Evolutionary conservation across 2,797 vertebrate genomes (phyloP).

Genomic region (Gymnodraco acuticeps): DNA sequence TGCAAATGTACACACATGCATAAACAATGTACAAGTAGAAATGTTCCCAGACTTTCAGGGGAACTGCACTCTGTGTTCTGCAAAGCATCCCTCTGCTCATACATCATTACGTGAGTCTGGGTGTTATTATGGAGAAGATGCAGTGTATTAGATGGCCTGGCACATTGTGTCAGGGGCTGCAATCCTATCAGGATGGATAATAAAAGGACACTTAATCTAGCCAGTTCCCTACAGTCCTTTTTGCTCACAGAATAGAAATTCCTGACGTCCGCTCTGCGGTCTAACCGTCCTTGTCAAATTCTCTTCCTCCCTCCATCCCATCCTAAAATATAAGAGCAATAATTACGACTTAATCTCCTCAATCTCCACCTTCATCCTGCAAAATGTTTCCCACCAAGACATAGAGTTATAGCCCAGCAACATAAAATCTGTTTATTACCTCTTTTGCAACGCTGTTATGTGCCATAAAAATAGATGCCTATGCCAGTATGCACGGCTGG

Average conservation of each 20-base stretch:
- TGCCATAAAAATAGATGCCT: slow-evolving; percentile 64
- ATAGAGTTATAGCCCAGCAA: slow-evolving; percentile 51
- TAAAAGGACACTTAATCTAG: slow-evolving; percentile 81
- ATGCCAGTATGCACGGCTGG: slow-evolving; percentile 46
- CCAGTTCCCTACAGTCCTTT: slow-evolving; percentile 61
- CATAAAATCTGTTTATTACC: slow-evolving; percentile 73
- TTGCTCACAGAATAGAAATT: slow-evolving; percentile 60
- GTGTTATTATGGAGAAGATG: slow-evolving; percentile 74
- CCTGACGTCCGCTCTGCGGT: slow-evolving; percentile 25
- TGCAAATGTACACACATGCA: neutral
- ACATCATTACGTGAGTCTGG: slow-evolving; percentile 75
- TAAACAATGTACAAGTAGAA: slow-evolving; percentile 24
- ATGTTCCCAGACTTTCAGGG: slow-evolving; percentile 41
- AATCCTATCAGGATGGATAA: slow-evolving; percentile 77
- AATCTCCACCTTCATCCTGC: slow-evolving; percentile 61
- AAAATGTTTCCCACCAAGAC: slow-evolving; percentile 62
- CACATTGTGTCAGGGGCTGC: slow-evolving; percentile 76
- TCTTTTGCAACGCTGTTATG: slow-evolving; percentile 57
- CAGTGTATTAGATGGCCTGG: slow-evolving; percentile 75
- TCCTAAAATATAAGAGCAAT: slow-evolving; percentile 72
- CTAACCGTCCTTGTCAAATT: slow-evolving; percentile 71
- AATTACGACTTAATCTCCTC: slow-evolving; percentile 78
- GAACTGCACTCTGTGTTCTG: slow-evolving; percentile 44
- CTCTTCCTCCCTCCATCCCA: slow-evolving; percentile 42
- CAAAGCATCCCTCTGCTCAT: slow-evolving; percentile 59